Evolutionary conservation across 2,888 invertebrate genomes (phyloP).

Genomic region (Digitonthophagus gazella): DNA sequence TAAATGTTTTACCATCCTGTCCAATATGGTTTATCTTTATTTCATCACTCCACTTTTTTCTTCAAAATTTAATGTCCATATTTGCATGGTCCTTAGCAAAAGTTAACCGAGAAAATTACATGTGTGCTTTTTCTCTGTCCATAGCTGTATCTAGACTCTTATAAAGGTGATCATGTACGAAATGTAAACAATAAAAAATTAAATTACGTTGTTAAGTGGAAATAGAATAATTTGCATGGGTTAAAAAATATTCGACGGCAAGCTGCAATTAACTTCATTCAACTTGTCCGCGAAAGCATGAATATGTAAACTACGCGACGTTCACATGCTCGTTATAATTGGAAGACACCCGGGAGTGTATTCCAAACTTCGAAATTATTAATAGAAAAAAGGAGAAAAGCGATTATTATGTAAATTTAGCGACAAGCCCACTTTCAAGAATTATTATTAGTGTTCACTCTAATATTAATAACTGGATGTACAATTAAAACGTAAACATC

Average conservation of each 20-base stretch:
- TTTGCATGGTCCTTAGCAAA: too few relatives aligned
- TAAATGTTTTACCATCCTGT: too few relatives aligned
- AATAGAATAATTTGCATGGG: neutral
- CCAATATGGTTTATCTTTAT: too few relatives aligned
- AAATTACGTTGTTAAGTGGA: neutral
- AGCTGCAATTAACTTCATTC: neutral
- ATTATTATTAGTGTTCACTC: neutral
- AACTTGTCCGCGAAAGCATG: neutral
- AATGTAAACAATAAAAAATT: neutral
- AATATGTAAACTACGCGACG: neutral
- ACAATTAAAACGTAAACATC: neutral
- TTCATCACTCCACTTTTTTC: too few relatives aligned
- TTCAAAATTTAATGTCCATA: too few relatives aligned
- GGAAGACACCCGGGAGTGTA: neutral
- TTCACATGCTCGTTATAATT: neutral
- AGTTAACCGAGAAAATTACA: too few relatives aligned
- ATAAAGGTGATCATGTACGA: neutral
- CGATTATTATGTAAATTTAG: neutral
- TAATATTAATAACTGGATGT: neutral
- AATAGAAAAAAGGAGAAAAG: neutral
- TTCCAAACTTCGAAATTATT: neutral
- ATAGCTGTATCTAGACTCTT: too few relatives aligned
- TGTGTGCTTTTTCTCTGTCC: too few relatives aligned
- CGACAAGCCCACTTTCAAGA: neutral
- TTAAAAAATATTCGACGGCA: neutral